Conservation (phyloP, 2,113 vertebrate genomes). For the Vireo altiloquus region DNA sequence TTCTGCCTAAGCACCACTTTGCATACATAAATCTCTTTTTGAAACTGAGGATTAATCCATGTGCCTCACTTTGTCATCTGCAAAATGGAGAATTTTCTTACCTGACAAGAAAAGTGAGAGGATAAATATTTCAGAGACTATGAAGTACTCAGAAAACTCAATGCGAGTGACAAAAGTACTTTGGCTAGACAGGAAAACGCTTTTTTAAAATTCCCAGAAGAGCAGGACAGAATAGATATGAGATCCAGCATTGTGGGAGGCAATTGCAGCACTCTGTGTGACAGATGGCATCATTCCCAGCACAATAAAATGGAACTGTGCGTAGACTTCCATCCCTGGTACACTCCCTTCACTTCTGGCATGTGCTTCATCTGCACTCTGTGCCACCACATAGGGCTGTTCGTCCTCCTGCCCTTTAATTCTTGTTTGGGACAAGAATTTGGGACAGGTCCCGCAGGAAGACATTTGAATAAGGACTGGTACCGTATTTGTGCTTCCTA, state of each 20-base stretch:
- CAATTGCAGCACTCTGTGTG: not conserved
- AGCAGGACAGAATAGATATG: not conserved
- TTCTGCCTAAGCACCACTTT: slow-evolving; percentile 5
- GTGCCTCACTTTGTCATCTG: slow-evolving; percentile 9
- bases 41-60: not conserved
- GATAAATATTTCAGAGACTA: slow-evolving; percentile 51
- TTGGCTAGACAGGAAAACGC: not conserved
- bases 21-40: not conserved
- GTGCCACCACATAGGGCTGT: not conserved
- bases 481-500: accelerated
- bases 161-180: not conserved
- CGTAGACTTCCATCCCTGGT: not conserved
- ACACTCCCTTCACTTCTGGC: accelerated
- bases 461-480: not conserved
- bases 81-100: slow-evolving; percentile 33
- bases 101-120: slow-evolving; percentile 38
- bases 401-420: not conserved
- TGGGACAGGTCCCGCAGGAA: not conserved
- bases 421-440: not conserved
- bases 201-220: slow-evolving; percentile 12
- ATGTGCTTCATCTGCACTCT: accelerated
- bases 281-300: not conserved
- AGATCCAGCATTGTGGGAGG: slow-evolving; percentile 4
- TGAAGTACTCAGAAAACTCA: not conserved
- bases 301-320: not conserved